Base-by-base conservation (phyloP, 2,888 invertebrate genomes). In the Plagodis pulveraria region DNA sequence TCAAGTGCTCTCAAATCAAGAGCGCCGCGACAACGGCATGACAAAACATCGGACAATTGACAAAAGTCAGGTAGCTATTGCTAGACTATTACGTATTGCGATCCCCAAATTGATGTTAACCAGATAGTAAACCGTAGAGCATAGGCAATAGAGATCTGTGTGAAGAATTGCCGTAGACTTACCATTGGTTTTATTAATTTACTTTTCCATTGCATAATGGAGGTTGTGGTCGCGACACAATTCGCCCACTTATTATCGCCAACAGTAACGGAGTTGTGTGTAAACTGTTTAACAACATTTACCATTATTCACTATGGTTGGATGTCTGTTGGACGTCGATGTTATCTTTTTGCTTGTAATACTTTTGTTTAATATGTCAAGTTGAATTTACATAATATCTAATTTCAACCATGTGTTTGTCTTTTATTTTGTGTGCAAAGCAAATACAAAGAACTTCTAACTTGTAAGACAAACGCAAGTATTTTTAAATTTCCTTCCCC, bases 91-190 rank as follows among this genome's bases (percentile, higher is more conserved):
- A 72, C 73, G 76, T 77, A 77, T 67, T 77, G 74, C 74, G 71
- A 72, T 73, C 72, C 71, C 72, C 75, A 84, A 88, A 88, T 84
- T 83, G 74, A 81, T 74, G 84, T 76, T 84, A 86, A 87, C 70
- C 65, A 70, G 58, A 81, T 73, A 76, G 78, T 81, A 78, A 81
- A 80, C 84, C 75, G 77, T 82, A 78, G 57, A 69, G 66, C 73
- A 72, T 75, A 76, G 60, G 74, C 62, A 78, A 80, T 80, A 83
- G 71, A 65, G 73, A 67, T 73, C 70, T 72, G 63, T 73, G 71
- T 72, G 67, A 70, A 67, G 66, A 67, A 69, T 70, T 68, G 70
- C 66, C 64, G 72, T 71, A 62, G 70, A 70, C 72, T 72, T 74
- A 71, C 67, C 58, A 62, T 71, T 73, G 65, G 63, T 62, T 61